Evolutionary conservation across 2,797 vertebrate genomes (phyloP), one percentile per base, ranked within the genome.

Genomic region (Naso thynnoides): DNA sequence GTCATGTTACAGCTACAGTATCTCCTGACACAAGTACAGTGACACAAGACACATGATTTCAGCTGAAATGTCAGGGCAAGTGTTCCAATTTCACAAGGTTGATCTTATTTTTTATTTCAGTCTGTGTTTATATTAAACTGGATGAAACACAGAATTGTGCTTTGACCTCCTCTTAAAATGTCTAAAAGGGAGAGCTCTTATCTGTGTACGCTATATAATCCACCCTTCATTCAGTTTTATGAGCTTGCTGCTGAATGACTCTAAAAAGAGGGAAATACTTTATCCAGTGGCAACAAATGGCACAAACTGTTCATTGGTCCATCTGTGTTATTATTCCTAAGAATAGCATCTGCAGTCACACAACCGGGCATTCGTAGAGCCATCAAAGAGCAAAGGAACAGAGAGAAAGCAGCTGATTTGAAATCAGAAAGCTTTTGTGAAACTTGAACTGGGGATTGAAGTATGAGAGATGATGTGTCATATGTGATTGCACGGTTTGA

Each of bases 361-460:
- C 21, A 60, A 27, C n/a, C 6, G 36, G 64, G 8, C 47, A 57
- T 60, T 58, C 5, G 39, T 18, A 39, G 15, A 49, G 21, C 56
- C 44, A 31, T 57, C 60, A 18, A 11, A 59, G n/a, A 56, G 8
- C 42, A 23, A 31, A 48, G 48, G 16, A 19, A 52, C 2, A 11
- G n/a, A 5, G 38, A 38, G n/a, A 42, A 15, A 53, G 54, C 18
- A 1, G 16, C 8, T 52, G 31, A 53, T 58, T 45, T 59, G 1
- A 31, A 69, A 42, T 36, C 48, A 59, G 42, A 59, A 45, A 62
- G 58, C 63, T 19, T 57, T 36, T 50, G 49, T 57, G 23, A 19
- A 47, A 26, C 8, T 45, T 15, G 27, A 72, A 54, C 3, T 6
- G 2, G 19, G 6, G 5, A 42, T 19, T 54, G 0, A 66, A 8